Evolutionary conservation across 2,797 vertebrate species (phyloP), one percentile per base, ranked within the genome.

Genomic region (Mormyrops boulengeri): DNA sequence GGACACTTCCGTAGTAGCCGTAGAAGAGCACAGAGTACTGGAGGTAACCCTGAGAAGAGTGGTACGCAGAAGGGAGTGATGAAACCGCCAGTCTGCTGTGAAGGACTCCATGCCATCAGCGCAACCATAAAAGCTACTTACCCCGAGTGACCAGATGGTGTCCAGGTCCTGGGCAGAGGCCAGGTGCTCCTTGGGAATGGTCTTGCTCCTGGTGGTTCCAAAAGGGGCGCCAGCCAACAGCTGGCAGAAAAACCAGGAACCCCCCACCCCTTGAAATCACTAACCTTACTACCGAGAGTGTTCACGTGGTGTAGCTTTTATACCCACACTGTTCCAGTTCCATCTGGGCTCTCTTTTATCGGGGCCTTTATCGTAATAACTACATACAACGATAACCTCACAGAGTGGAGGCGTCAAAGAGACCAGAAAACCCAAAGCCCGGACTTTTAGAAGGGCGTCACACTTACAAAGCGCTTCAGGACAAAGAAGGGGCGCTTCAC

Each of bases 131-230:
- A 73, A 30, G n/a, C 5, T 14, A 30, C 97, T 97, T 96, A 94
- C 98, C 97, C 98, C 98, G 0, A 99, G 97, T 89, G 98, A 99
- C 98, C 98, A 99, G 95, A 99, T 97, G 92, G 98, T 99, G 95
- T 99, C 98, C 95, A 99, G 94, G 92, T 99, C 98, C 52, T 99
- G 98, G 47, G 98, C 98, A 0, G 98, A 97, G 0, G 93, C n/a
- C 0, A 97, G 22, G 0, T 96, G 96, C 88, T 98, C 97, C 85
- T 93, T 95, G 57, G 98, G 98, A 88, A 99, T 98, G 85, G 95
- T 97, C 95, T 99, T 99, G 93, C 98, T 98, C 92, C 95, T 93
- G 0, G 97, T 98, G 47, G 96, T 99, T 92, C 98, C 98, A 0
- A 99, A 99, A 0, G 98, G 96, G 44, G 96, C 96, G 86, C 98